A percentile compares a stretch with the other conserved stretches of the same genome.
Evolutionary conservation across 2,888 invertebrate species (phyloP).

Genomic region (Globia sparganii): DNA sequence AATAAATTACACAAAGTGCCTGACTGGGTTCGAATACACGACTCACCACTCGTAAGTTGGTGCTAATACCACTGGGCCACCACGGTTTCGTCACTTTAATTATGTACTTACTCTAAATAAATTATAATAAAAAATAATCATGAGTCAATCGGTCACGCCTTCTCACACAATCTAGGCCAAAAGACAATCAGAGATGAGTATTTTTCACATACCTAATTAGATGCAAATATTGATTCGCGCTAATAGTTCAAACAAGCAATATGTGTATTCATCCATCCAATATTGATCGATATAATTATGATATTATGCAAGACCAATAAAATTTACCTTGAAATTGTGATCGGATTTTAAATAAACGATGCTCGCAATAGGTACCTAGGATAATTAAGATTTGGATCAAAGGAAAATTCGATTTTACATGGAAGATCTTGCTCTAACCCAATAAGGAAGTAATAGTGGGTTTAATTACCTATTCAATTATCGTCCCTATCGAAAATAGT

Average conservation of each 20-base stretch:
- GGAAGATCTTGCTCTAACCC: not conserved
- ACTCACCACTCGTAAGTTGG: not conserved
- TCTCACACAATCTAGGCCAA: conserved; percentile 54
- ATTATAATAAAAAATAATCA: not conserved
- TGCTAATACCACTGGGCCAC: not conserved
- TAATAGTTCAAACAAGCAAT: conserved; percentile 71
- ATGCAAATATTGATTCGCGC: conserved; percentile 67
- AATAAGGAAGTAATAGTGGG: fast-evolving
- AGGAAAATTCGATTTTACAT: not conserved
- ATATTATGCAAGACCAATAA: conserved; percentile 69
- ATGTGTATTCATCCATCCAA: conserved; percentile 62
- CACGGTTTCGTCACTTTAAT: not conserved
- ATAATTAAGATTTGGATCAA: not conserved
- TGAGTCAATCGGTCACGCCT: conserved; percentile 34
- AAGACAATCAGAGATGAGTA: conserved; percentile 43
- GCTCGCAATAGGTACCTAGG: not conserved
- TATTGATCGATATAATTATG: conserved; percentile 72
- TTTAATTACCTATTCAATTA: not conserved
- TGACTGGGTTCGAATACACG: not conserved
- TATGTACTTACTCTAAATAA: not conserved
- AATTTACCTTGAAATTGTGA: conserved; percentile 66
- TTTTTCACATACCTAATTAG: conserved; percentile 55
- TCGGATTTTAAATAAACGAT: conserved; percentile 30
- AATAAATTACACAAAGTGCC: not conserved
- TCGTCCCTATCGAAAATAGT: not conserved